These are phyloP conservation scores for Scaptomyza tumidula DNA, from an alignment of 2,888 invertebrate genomes.

Conservation along the genomic window DNA sequence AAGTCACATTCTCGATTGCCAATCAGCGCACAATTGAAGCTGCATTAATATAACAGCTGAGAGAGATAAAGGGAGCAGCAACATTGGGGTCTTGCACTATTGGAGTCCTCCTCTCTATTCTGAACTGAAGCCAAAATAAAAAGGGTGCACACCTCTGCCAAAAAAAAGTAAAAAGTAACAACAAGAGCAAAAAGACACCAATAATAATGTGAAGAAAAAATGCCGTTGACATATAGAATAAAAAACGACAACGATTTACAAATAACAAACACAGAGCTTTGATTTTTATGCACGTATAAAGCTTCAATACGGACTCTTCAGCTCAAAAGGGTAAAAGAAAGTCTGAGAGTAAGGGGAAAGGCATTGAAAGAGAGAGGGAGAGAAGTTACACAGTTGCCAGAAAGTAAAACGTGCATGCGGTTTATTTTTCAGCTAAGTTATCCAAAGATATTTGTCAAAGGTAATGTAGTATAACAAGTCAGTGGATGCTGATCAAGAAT, in stretches of 20 bases:
- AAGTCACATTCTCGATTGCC: slow-evolving; percentile 81
- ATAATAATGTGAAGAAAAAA: slow-evolving; percentile 39
- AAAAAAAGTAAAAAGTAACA: slow-evolving; percentile 29
- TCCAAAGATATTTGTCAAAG: slow-evolving; percentile 52
- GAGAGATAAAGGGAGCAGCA: not conserved
- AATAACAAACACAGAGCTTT: slow-evolving; percentile 73
- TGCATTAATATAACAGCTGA: slow-evolving; percentile 72
- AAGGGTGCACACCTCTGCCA: slow-evolving; percentile 61
- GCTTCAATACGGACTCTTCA: slow-evolving; percentile 21
- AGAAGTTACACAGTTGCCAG: slow-evolving; percentile 15
- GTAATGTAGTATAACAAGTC: slow-evolving; percentile 54
- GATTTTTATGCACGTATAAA: slow-evolving; percentile 76
- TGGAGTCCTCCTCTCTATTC: not conserved
- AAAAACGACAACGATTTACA: slow-evolving; percentile 65
- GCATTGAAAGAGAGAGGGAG: not conserved
- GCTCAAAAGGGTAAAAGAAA: not conserved
- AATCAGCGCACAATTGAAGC: slow-evolving; percentile 79
- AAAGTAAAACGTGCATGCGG: slow-evolving; percentile 43
- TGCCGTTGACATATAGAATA: slow-evolving; percentile 71
- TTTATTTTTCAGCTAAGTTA: slow-evolving; percentile 33
- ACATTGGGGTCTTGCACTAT: slow-evolving; percentile 10
- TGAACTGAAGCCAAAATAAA: slow-evolving; percentile 55
- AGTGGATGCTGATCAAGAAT: too few relatives aligned
- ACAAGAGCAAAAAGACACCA: slow-evolving; percentile 15
- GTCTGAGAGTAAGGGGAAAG: too few relatives aligned